Evolutionary conservation across 1,140 invertebrate species (phyloP).

Genomic region (Drosophila bocqueti): DNA sequence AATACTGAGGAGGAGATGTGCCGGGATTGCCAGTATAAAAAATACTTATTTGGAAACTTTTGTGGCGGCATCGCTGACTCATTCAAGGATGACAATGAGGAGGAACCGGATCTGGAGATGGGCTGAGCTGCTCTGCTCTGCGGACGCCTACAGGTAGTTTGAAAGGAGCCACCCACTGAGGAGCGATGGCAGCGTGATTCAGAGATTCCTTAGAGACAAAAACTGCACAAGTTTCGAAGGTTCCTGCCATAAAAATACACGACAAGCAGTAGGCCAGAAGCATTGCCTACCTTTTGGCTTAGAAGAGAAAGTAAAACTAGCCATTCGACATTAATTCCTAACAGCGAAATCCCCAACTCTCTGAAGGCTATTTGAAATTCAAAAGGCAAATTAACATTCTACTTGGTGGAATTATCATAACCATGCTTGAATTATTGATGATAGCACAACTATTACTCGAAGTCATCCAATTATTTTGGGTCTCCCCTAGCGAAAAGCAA

Average conservation of each 20-base stretch:
- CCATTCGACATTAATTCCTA: neutral
- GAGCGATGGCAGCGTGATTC: constrained; percentile 46
- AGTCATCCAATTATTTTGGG: constrained; percentile 5
- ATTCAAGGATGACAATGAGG: constrained; percentile 58
- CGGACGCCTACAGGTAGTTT: constrained; percentile 60
- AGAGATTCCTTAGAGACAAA: constrained; percentile 1
- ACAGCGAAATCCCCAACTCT: too few species aligned
- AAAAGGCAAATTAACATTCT: constrained; percentile 2
- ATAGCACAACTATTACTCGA: constrained; percentile 1
- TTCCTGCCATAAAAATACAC: constrained; percentile 3
- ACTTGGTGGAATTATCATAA: neutral
- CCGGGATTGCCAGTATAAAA: constrained; percentile 71
- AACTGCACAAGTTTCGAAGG: neutral
- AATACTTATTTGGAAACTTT: constrained; percentile 83
- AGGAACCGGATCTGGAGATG: constrained; percentile 30
- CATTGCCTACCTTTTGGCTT: neutral
- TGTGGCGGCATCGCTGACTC: constrained; percentile 74
- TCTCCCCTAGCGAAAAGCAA: constrained; percentile 12
- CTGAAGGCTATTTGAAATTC: neutral
- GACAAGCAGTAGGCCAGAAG: neutral
- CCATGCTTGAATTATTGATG: constrained; percentile 13
- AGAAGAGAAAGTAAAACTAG: neutral
- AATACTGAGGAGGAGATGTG: neutral
- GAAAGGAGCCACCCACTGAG: constrained; percentile 2
- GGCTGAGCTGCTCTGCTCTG: neutral